Conservation (phyloP, 2,888 invertebrate species). For the Trichopria drosophilae region DNA sequence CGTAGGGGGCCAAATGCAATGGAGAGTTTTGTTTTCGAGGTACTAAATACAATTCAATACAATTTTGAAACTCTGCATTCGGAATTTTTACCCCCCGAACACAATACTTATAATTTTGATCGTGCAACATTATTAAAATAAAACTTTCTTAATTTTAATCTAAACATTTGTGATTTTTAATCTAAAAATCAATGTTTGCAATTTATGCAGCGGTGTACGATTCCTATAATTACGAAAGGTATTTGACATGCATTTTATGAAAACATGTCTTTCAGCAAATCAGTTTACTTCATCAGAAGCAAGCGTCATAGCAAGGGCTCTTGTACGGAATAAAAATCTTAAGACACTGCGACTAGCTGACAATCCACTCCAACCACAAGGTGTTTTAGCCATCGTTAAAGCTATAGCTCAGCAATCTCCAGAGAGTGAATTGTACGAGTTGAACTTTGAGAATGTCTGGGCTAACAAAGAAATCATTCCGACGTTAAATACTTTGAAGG, state of each 20-base stretch:
- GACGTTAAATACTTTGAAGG: constrained; percentile 26
- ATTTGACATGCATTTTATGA: too few species aligned
- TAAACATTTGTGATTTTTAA: not conserved
- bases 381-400: constrained; percentile 45
- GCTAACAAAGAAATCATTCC: constrained; percentile 57
- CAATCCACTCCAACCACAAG: constrained; percentile 60
- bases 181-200: too few species aligned
- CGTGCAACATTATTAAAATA: not conserved
- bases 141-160: not conserved
- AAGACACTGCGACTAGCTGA: constrained; percentile 59
- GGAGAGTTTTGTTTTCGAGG: too few species aligned
- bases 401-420: constrained; percentile 49
- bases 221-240: too few species aligned
- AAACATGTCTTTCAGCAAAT: constrained; percentile 40
- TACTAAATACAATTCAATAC: too few species aligned
- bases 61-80: too few species aligned
- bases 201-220: too few species aligned
- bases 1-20: too few species aligned
- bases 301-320: constrained; percentile 53
- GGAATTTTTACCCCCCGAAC: too few species aligned
- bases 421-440: constrained; percentile 48
- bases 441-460: constrained; percentile 62
- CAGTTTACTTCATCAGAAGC: constrained; percentile 49
- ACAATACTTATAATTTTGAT: too few species aligned
- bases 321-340: constrained; percentile 58